Base-by-base conservation (phyloP, 2,113 vertebrate species). In the Chamaetylas fuelleborni region DNA sequence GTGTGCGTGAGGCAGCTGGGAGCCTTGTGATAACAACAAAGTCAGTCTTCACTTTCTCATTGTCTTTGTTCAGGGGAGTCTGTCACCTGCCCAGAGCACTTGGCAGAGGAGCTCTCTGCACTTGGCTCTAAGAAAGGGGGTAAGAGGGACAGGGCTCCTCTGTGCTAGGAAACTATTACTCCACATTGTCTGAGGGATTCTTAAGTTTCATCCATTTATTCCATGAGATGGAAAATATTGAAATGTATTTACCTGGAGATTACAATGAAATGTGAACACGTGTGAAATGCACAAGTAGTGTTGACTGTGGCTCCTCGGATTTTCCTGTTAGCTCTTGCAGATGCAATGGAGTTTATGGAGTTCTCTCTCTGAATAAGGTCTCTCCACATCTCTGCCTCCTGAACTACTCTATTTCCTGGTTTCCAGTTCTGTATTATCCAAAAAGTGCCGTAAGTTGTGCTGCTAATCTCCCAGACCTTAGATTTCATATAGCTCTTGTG, bases 41-140 rank as follows among this genome's bases (percentile, higher is more conserved):
- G 72, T 93, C 92, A 90, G 42, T 96, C 93, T 71, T 92, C 94
- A 90, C 92, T 66, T 96, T 90, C 88, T 92, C 92, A 83, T 94
- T 95, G 90, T 84, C 82, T 95, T 45, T 0, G 0, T 60, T 86
- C 48, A 31, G 60, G 43, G 71, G 86, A 73, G 80, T 13, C 50
- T 65, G 1, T 90, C 70, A 24, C 78, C 82, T 95, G 78, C 84
- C 74, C 38, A 51, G 74, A 67, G 61, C 38, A 81, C 19, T 86
- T 95, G 95, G 88, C 90, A 94, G 53, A 71, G 76, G n/a, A 90
- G 14, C 36, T 71, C 64, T 45, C 62, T 83, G 71, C 7, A 2
- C 31, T 83, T 86, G 51, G 65, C 86, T 50, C 56, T 38, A 74
- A 60, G 56, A 65, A 84, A 86, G 33, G 16, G 11, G 48, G 14